Conservation (phyloP, 2,888 invertebrate genomes). For the Troides aeacus region DNA sequence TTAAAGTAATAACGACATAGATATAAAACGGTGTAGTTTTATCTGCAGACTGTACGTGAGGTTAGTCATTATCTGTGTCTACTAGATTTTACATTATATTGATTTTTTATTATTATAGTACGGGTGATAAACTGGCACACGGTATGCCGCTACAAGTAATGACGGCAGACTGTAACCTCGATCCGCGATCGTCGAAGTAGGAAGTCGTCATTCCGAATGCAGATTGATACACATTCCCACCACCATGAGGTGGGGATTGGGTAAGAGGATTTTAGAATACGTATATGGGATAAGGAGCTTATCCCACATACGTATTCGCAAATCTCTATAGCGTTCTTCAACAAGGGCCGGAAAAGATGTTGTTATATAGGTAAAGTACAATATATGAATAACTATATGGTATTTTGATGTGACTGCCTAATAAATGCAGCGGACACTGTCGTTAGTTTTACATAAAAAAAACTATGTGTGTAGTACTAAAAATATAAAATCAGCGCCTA, state of each 20-base stretch:
- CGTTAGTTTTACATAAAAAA: too few species aligned
- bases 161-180: neutral
- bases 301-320: too few species aligned
- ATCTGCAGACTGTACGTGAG: neutral
- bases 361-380: too few species aligned
- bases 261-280: neutral
- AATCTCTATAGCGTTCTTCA: too few species aligned
- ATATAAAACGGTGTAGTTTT: neutral
- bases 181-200: neutral
- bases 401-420: too few species aligned
- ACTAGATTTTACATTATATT: conserved; percentile 15
- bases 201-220: neutral
- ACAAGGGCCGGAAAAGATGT: too few species aligned
- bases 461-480: too few species aligned
- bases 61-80: conserved; percentile 18
- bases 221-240: neutral
- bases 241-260: neutral
- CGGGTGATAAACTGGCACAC: conserved; percentile 9
- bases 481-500: too few species aligned
- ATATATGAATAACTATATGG: too few species aligned
- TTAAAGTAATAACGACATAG: too few species aligned
- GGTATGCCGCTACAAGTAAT: neutral
- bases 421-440: too few species aligned
- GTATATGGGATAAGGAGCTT: too few species aligned
- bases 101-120: conserved; percentile 15